A percentile compares a stretch with the other conserved stretches of the same genome.
These are phyloP conservation scores for Alexandromys fortis DNA, from an alignment of 2,113 vertebrate genomes.

Conservation along the genomic window DNA sequence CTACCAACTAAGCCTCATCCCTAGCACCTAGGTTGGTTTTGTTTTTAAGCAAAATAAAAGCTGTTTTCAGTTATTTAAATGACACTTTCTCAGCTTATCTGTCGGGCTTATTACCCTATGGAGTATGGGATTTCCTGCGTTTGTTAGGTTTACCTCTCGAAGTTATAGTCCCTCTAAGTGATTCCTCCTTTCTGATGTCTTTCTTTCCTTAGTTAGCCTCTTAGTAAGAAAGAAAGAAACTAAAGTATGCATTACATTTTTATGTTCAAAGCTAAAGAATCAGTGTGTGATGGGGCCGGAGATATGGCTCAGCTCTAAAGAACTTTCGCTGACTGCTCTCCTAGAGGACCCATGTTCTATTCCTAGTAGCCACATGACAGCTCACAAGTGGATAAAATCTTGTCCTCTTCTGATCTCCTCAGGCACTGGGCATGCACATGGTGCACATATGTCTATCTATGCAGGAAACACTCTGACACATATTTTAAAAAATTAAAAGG, in stretches of 20 bases:
- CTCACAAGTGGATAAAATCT: not conserved
- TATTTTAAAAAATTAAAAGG: not conserved
- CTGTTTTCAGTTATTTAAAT: not conserved
- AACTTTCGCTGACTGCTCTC: not conserved
- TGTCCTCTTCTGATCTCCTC: not conserved
- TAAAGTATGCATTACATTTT: not conserved
- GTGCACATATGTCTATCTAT: not conserved
- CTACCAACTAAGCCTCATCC: not conserved
- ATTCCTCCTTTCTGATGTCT: not conserved
- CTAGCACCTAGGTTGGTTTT: not conserved
- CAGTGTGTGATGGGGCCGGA: not conserved
- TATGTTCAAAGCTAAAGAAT: slow-evolving; percentile 12
- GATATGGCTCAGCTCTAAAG: not conserved
- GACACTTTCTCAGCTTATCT: not conserved
- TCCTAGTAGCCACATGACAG: not conserved
- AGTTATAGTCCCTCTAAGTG: not conserved
- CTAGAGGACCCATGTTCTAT: not conserved
- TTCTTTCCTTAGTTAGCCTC: not conserved
- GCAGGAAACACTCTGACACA: not conserved
- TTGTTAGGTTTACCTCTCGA: not conserved
- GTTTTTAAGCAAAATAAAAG: not conserved
- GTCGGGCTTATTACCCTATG: not conserved
- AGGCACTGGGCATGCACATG: not conserved
- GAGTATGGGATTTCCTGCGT: not conserved
- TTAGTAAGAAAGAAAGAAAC: not conserved